Conservation (phyloP, 2,113 vertebrate genomes). For the Hassar affinis region DNA sequence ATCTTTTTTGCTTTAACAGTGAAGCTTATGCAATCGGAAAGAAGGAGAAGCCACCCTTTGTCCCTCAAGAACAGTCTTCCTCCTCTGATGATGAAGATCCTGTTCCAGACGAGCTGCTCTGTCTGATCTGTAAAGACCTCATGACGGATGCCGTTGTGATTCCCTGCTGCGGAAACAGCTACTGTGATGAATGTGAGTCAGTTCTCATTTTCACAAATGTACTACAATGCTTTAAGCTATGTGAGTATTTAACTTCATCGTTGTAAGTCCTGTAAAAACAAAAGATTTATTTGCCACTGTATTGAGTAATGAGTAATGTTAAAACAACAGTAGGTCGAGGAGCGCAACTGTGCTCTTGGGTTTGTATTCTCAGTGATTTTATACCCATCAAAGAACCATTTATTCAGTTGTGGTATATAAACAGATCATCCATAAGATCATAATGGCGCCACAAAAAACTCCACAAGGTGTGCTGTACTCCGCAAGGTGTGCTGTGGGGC, state of each 20-base stretch:
- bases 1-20: slow-evolving; percentile 61
- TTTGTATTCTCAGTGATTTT: background rate
- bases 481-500: no score
- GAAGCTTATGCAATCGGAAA: slow-evolving; percentile 94
- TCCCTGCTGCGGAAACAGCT: slow-evolving; percentile 97
- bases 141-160: slow-evolving; percentile 95
- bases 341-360: background rate
- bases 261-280: background rate
- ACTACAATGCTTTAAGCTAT: background rate
- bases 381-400: background rate
- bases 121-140: slow-evolving; percentile 92
- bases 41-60: slow-evolving; percentile 92
- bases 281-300: no score
- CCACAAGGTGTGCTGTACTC: no score
- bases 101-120: slow-evolving; percentile 88
- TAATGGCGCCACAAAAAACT: no score
- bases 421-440: no score
- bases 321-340: background rate
- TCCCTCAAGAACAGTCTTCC: slow-evolving; percentile 78
- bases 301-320: background rate
- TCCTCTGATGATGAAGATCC: slow-evolving; percentile 84
- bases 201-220: background rate
- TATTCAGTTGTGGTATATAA: background rate
- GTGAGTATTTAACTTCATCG: background rate
- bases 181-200: slow-evolving; percentile 95